A percentile compares a stretch with the other conserved stretches of the same genome.
phyloP scores from a whole-genome alignment of 2,888 invertebrate species.

The Heliconius erato region DNA sequence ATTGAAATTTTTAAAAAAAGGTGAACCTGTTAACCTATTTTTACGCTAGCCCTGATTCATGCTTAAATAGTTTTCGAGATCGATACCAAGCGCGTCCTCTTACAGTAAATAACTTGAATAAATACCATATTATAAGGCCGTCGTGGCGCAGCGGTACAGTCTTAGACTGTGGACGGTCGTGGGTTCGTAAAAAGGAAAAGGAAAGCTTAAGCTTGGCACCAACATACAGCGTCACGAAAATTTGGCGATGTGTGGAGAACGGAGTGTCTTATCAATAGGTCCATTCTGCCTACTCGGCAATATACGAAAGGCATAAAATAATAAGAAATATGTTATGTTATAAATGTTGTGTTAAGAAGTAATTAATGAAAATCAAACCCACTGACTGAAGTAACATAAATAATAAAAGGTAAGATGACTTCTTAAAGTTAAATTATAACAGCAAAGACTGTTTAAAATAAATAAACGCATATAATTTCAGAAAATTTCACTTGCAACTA shows the following conservation, averaged over 20 bases:
- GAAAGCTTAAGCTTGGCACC: not conserved
- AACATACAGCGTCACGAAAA: not conserved
- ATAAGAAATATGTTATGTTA: no score
- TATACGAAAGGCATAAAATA: no score
- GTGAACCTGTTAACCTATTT: conserved; percentile 14
- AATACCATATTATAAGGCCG: not conserved
- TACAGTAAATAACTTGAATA: not conserved
- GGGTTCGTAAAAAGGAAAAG: not conserved
- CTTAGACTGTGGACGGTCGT: not conserved
- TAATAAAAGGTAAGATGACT: no score
- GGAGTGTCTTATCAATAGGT: not conserved
- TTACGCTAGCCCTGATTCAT: conserved; percentile 1
- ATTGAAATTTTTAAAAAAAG: not conserved
- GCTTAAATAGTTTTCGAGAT: conserved; percentile 1
- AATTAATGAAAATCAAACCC: not conserved
- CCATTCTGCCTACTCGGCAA: not conserved
- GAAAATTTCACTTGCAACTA: not conserved
- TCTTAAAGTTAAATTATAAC: no score
- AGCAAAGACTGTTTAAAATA: not conserved
- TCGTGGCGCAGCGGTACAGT: not conserved
- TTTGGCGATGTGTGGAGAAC: not conserved
- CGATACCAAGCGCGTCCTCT: conserved; percentile 11
- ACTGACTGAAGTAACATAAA: not conserved
- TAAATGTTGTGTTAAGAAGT: no score
- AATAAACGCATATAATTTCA: not conserved